Percentiles rank a stretch among this genome's conserved stretches.
Conservation (phyloP, 2,113 vertebrate genomes). For the Phrynosoma blainvillii region DNA sequence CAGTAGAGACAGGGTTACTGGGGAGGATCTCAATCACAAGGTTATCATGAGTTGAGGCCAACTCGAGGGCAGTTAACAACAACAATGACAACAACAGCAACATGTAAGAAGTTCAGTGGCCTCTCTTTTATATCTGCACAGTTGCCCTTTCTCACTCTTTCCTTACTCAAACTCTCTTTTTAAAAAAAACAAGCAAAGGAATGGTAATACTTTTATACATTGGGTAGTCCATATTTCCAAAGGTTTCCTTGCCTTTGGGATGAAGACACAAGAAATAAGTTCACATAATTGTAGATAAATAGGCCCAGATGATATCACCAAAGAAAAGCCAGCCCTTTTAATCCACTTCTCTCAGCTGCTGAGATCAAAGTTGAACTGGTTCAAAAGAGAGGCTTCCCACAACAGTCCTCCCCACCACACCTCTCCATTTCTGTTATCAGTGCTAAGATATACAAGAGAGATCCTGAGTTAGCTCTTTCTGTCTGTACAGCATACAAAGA, state of each 20-base stretch:
- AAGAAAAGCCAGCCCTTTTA: slow-evolving; percentile 50
- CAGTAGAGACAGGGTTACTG: too few species aligned
- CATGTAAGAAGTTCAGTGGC: too few species aligned
- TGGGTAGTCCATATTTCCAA: slow-evolving; percentile 13
- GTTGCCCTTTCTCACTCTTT: background rate
- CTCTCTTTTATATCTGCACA: too few species aligned
- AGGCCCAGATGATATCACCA: slow-evolving; percentile 38
- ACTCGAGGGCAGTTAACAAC: too few species aligned
- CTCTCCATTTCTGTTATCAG: slow-evolving; percentile 41
- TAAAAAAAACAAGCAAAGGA: background rate
- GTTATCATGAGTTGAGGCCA: too few species aligned
- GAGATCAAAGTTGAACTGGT: slow-evolving; percentile 60
- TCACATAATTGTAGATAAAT: slow-evolving; percentile 51
- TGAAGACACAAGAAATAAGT: slow-evolving; percentile 34
- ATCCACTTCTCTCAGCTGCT: slow-evolving; percentile 43
- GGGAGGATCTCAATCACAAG: too few species aligned
- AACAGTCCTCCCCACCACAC: slow-evolving; percentile 55
- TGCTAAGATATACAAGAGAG: slow-evolving; percentile 65
- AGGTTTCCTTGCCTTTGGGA: background rate
- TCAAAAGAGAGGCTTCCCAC: slow-evolving; percentile 56
- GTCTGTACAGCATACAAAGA: slow-evolving; percentile 60
- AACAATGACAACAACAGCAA: too few species aligned
- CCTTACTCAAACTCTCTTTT: slow-evolving; percentile 27
- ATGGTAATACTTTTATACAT: background rate
- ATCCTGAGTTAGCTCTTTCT: slow-evolving; percentile 60